Percentiles rank a stretch among this genome's conserved stretches.
Conservation (phyloP, 53 echinoderm and acorn worm genomes). For the Paracentrotus lividus region DNA sequence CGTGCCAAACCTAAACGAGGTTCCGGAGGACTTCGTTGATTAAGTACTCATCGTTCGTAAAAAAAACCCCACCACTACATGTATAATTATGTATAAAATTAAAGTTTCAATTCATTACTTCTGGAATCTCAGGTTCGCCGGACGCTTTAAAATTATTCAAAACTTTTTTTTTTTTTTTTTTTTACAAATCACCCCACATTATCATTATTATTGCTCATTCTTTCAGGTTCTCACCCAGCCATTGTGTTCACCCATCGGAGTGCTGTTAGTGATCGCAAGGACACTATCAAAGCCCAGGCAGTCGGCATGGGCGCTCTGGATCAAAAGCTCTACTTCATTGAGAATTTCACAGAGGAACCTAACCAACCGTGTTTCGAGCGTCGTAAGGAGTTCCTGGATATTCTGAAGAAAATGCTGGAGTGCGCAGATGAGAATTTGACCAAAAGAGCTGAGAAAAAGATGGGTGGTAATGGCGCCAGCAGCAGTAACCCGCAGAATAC, state of each 20-base stretch:
- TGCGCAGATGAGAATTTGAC: slow-evolving; percentile 11
- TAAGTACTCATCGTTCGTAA: too few species aligned
- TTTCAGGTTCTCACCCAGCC: not conserved
- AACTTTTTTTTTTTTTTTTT: too few species aligned
- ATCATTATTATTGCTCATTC: not conserved
- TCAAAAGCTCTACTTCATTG: slow-evolving; percentile 6
- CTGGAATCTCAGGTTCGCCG: too few species aligned
- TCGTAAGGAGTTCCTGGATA: not conserved
- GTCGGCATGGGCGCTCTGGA: slow-evolving; percentile 13
- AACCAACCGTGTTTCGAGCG: not conserved
- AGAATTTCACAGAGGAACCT: slow-evolving; percentile 29
- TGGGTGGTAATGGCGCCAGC: not conserved
- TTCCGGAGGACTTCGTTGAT: too few species aligned
- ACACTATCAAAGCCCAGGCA: slow-evolving; percentile 7
- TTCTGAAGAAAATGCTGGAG: not conserved
- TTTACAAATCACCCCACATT: too few species aligned
- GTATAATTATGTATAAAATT: too few species aligned
- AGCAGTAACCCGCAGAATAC: not conserved
- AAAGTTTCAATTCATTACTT: too few species aligned
- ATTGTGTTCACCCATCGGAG: slow-evolving; percentile 14
- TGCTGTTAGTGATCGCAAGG: not conserved
- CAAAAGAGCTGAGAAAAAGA: not conserved
- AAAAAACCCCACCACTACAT: too few species aligned
- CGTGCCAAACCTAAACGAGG: too few species aligned
- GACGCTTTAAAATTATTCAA: too few species aligned